Base-by-base conservation (phyloP, 2,888 invertebrate species). In the Xylota segnis region DNA sequence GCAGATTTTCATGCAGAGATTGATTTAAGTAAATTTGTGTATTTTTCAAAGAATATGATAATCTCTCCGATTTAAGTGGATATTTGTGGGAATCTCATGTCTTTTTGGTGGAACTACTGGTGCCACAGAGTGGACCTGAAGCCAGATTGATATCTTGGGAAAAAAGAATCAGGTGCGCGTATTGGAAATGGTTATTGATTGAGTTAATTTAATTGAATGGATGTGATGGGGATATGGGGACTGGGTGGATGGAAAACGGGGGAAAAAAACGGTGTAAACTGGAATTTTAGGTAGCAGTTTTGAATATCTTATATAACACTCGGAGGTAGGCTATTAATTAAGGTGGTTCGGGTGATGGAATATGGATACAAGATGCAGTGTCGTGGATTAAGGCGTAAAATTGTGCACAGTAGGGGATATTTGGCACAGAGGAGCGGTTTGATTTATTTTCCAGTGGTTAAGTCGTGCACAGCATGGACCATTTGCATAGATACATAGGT, bases 171-270 rank as follows among this genome's bases (percentile, higher is more conserved):
- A 65, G 63, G 52, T 77, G 65, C 50, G 34, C 56, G 45, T 76
- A 82, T 82, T 76, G 58, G 34, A 82, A 82, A 71, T 77, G 50
- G 65, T 77, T 65, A 83, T 83, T 71, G 66, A 83, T 65, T 78
- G 70, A 34, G 45, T 61, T 83, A 65, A 71, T 58, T 77, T 77
- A 14, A 61, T 65, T 43, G 66, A 70, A 77, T 59, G 34, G 45
- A 54, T 70, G 14, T 34, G 59, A 16, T 34, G 59, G 58, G 6
- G 43, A 43, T 43, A 82, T 16, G 18, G 47, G 47, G 65, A 27
- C 18, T 43, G 9, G 58, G 14, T 23, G 18, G 23, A 1, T 23
- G 18, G 23, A n/a, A n/a, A n/a, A n/a, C 32, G 23, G 34, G n/a
- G n/a, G 10, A 14, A n/a, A n/a, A n/a, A n/a, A 14, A 66, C 32